Evolutionary conservation across 2,888 invertebrate genomes (phyloP).

Genomic region (Hyposoter didymator): DNA sequence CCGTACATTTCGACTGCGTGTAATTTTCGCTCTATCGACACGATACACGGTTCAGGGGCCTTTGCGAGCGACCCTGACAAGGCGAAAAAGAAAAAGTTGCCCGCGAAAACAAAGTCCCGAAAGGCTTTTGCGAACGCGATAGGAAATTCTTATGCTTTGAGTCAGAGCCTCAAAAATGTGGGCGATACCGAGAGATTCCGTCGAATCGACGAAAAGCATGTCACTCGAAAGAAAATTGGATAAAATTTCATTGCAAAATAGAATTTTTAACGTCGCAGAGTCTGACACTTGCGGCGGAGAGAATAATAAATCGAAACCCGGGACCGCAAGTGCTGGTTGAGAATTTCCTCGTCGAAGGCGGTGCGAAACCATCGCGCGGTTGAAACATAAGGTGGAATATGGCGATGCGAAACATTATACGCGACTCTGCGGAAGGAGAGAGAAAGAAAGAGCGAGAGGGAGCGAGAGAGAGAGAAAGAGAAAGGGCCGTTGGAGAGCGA

Average conservation of each 20-base stretch:
- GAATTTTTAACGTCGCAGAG: not conserved
- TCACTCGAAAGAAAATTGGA: not conserved
- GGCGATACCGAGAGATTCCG: not conserved
- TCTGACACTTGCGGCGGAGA: not conserved
- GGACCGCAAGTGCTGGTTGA: slow-evolving; percentile 18
- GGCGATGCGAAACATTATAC: slow-evolving; percentile 54
- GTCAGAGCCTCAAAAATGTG: not conserved
- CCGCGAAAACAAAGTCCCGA: not conserved
- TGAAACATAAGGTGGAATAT: slow-evolving; percentile 65
- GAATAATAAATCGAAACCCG: slow-evolving; percentile 20
- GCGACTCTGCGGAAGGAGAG: not conserved
- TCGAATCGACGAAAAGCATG: not conserved
- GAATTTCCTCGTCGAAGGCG: slow-evolving; percentile 33
- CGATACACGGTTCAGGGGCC: not conserved
- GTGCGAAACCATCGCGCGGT: slow-evolving; percentile 52
- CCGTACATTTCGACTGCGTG: not conserved
- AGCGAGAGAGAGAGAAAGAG: slow-evolving; percentile 17
- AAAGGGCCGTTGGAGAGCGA: slow-evolving; percentile 3
- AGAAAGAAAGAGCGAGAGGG: slow-evolving; percentile 19
- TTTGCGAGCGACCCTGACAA: not conserved
- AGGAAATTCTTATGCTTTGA: not conserved
- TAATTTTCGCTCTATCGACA: not conserved
- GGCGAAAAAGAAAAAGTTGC: not conserved
- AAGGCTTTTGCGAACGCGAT: not conserved
- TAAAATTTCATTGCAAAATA: not conserved